Percentiles rank a stretch among this genome's conserved stretches.
Evolutionary conservation across 1,140 invertebrate species (phyloP).

Genomic region (Drosophila elegans): DNA sequence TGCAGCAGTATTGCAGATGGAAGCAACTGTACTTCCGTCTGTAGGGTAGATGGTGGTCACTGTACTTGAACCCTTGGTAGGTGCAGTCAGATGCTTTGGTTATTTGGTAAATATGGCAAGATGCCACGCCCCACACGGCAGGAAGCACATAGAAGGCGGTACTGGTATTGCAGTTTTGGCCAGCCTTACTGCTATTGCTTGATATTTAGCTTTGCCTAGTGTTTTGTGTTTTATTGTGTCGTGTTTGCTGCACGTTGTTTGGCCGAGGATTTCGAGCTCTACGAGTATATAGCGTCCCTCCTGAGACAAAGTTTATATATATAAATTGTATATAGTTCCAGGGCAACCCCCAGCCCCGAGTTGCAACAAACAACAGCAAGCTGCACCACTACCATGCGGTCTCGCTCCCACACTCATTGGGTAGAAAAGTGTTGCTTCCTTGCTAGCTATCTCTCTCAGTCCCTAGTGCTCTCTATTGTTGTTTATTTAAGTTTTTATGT

Average conservation of each 20-base stretch:
- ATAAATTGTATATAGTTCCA: constrained; percentile 19
- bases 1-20: neutral
- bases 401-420: constrained; percentile 26
- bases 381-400: constrained; percentile 58
- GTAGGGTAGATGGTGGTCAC: constrained; percentile 9
- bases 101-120: constrained; percentile 75
- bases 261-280: constrained; percentile 49
- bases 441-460: constrained; percentile 4
- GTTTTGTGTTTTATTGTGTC: constrained; percentile 76
- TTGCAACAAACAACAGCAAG: constrained; percentile 83
- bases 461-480: constrained; percentile 66
- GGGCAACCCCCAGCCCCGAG: constrained; percentile 72
- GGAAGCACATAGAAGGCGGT: constrained; percentile 55
- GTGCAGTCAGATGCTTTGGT: constrained; percentile 33
- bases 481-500: constrained; percentile 84
- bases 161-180: constrained; percentile 60
- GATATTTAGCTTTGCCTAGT: constrained; percentile 67
- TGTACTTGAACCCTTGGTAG: constrained; percentile 29
- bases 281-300: constrained; percentile 24
- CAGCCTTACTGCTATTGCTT: constrained; percentile 79
- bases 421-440: constrained; percentile 10
- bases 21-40: constrained; percentile 42
- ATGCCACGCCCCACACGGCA: constrained; percentile 40
- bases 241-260: constrained; percentile 79
- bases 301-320: constrained; percentile 20